Conservation (phyloP, 1,140 invertebrate genomes). For the Nomia melanderi region DNA sequence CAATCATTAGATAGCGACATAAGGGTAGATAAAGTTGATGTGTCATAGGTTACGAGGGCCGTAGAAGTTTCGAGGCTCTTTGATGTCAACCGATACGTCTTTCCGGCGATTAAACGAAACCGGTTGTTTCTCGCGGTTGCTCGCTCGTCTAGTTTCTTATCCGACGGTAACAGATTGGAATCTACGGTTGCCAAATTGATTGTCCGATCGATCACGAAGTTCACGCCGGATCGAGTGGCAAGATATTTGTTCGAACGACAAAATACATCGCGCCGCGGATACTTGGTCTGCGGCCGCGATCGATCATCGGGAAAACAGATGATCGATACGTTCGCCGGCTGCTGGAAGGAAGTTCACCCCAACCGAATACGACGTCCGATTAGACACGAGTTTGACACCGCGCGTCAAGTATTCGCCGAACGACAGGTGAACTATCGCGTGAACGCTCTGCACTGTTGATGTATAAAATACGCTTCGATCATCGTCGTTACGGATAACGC, state of each 20-base stretch:
- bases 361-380: conserved; percentile 36
- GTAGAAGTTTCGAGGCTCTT: background rate
- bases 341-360: conserved; percentile 50
- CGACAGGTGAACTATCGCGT: background rate
- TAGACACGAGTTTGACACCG: conserved; percentile 56
- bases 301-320: conserved; percentile 57
- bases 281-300: conserved; percentile 58
- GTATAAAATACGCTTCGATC: background rate
- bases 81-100: conserved; percentile 47
- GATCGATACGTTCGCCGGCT: conserved; percentile 60
- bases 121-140: conserved; percentile 51
- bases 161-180: conserved; percentile 64
- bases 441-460: background rate
- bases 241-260: conserved; percentile 64
- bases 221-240: conserved; percentile 60
- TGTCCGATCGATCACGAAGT: conserved; percentile 66
- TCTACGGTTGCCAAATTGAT: conserved; percentile 64
- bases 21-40: too few species aligned
- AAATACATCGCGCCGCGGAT: conserved; percentile 57
- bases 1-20: too few species aligned
- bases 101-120: conserved; percentile 50
- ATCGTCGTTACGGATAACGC: background rate
- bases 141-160: conserved; percentile 47
- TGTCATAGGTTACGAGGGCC: background rate
- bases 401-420: conserved; percentile 27